Conservation (phyloP, 2,888 invertebrate genomes). For the Limenitis camilla region DNA sequence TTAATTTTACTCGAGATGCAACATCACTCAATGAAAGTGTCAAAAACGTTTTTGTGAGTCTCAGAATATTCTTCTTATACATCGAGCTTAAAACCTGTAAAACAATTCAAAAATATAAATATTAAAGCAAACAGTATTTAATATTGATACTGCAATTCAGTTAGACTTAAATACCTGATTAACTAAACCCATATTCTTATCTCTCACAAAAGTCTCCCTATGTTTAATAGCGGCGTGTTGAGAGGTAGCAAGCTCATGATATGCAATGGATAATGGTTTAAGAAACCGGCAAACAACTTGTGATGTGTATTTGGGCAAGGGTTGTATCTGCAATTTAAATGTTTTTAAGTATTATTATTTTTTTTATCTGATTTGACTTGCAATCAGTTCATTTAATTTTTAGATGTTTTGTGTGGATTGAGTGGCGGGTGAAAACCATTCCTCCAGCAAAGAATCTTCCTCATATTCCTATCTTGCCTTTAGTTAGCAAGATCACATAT, state of each 20-base stretch:
- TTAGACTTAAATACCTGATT: too few species aligned
- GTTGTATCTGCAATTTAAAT: slow-evolving; percentile 58
- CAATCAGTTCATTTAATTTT: too few species aligned
- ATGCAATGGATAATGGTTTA: slow-evolving; percentile 88
- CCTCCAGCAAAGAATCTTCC: too few species aligned
- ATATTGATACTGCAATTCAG: too few species aligned
- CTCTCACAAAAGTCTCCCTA: slow-evolving; percentile 85
- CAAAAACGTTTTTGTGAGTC: slow-evolving; percentile 94
- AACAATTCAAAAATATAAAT: too few species aligned
- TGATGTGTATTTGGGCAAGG: slow-evolving; percentile 92
- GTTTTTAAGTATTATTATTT: too few species aligned
- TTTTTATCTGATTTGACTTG: too few species aligned
- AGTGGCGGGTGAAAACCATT: too few species aligned
- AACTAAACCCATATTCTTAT: slow-evolving; percentile 85
- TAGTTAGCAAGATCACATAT: too few species aligned
- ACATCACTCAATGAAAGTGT: slow-evolving; percentile 92
- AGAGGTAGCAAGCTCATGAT: slow-evolving; percentile 90
- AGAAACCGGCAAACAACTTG: slow-evolving; percentile 90
- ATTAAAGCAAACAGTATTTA: too few species aligned
- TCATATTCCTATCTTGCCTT: too few species aligned
- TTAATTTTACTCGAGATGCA: slow-evolving; percentile 89
- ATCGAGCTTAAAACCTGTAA: slow-evolving; percentile 87
- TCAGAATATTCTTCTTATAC: slow-evolving; percentile 97
- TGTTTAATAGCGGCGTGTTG: slow-evolving; percentile 87
- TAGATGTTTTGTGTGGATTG: too few species aligned